Percentiles rank a stretch among this genome's conserved stretches.
Evolutionary conservation across 2,888 invertebrate species (phyloP).

Genomic region (Drepana falcataria): DNA sequence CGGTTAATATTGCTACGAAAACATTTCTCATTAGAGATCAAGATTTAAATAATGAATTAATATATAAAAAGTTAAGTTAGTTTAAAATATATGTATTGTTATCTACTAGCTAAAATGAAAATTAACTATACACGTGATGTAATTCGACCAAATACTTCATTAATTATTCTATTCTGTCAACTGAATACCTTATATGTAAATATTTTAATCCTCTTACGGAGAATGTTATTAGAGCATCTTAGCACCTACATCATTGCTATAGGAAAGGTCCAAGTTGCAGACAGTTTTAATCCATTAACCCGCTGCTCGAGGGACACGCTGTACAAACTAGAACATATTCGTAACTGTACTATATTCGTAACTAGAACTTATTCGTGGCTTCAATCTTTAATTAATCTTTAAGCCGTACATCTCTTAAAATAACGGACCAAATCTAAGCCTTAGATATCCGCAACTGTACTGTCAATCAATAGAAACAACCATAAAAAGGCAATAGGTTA

Average conservation of each 20-base stretch:
- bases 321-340: not conserved
- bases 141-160: slow-evolving; percentile 9
- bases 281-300: slow-evolving; percentile 29
- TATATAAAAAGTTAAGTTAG: too few species aligned
- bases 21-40: too few species aligned
- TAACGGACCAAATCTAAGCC: too few species aligned
- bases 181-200: too few species aligned
- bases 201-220: not conserved
- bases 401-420: too few species aligned
- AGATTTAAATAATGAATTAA: too few species aligned
- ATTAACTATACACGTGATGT: too few species aligned
- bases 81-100: too few species aligned
- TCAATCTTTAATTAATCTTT: not conserved
- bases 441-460: too few species aligned
- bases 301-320: slow-evolving; percentile 11
- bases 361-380: not conserved
- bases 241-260: not conserved
- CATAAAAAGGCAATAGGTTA: too few species aligned
- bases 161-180: not conserved
- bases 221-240: not conserved
- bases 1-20: slow-evolving; percentile 10
- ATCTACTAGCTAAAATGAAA: too few species aligned
- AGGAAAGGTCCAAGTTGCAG: slow-evolving; percentile 7
- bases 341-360: not conserved
- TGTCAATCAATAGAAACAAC: too few species aligned